Base-by-base conservation (phyloP, 2,888 invertebrate genomes). In the Arctia plantaginis region DNA sequence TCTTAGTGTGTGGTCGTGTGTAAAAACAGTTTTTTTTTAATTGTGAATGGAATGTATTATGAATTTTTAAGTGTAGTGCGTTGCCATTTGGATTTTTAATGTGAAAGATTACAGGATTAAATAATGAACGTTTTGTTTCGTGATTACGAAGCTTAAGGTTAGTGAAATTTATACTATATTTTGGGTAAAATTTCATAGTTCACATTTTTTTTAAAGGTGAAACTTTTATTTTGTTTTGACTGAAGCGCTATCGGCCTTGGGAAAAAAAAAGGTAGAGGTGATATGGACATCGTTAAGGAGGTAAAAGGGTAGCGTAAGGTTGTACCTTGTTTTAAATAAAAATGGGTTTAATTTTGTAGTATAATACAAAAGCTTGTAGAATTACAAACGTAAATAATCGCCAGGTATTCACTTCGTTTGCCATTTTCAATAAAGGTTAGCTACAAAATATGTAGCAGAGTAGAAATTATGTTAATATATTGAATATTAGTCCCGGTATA, bases 101-200 rank as follows among this genome's bases (percentile, higher is more conserved):
- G 80, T 85, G 80, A 82, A 80, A 79, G 76, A 80, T 81, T 80
- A 82, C 82, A 80, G 86, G 85, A 86, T 85, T 85, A 79, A 78
- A 81, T 82, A 80, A 83, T 85, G 82, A 82, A 86, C 82, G 82
- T 85, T 86, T 84, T 84, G 77, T 85, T 82, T 82, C 82, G 85
- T 86, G 85, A 83, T 81, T 77, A 77, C 82, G 67, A 75, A 78
- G 64, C 76, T 74, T 69, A 82, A 84, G 83, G 86, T 85, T 79
- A 83, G 85, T 85, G n/a, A 68, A 71, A 67, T 51, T 77, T 51
- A 69, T 78, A 76, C 76, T 66, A 75, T 77, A 62, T 71, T 70
- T 51, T 76, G 33, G 13, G 55, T 70, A 27, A 71, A 77, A 70
- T 73, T 78, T 73, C 76, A 75, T 72, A 18, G 68, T 74, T 66